phyloP scores from a whole-genome alignment of 2,113 vertebrate species.

The Oryzias woworae region DNA sequence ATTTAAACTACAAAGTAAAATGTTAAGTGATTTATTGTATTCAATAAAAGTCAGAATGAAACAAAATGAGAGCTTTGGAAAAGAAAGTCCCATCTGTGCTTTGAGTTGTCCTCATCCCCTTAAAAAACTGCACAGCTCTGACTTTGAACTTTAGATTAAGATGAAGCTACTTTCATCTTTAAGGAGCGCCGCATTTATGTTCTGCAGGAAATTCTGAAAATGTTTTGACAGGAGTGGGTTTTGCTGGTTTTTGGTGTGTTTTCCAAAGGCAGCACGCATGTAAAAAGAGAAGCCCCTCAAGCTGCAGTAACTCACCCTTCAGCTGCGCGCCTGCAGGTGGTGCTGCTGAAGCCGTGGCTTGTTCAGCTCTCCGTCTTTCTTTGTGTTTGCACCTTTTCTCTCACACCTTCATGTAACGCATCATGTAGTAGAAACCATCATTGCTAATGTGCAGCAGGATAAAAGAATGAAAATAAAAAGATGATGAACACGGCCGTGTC shows the following conservation, averaged over 20 bases:
- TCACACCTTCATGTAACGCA: slow-evolving; percentile 57
- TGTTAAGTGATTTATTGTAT: too few relatives aligned
- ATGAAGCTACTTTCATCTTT: too few relatives aligned
- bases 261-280: slow-evolving; percentile 19
- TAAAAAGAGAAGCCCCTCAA: background rate
- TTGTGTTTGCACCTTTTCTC: slow-evolving; percentile 72
- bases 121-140: too few relatives aligned
- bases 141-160: background rate
- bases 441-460: slow-evolving; percentile 64
- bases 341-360: slow-evolving; percentile 4
- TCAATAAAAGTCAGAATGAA: too few relatives aligned
- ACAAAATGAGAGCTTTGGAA: too few relatives aligned
- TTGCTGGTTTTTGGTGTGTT: background rate
- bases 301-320: too few relatives aligned
- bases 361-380: slow-evolving; percentile 60
- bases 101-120: too few relatives aligned
- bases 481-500: slow-evolving; percentile 20
- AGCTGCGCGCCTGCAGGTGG: slow-evolving; percentile 8
- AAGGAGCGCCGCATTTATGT: background rate
- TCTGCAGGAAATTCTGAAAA: background rate
- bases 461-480: slow-evolving; percentile 60
- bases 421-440: slow-evolving; percentile 62
- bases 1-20: too few relatives aligned
- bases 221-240: background rate
- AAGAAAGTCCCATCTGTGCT: too few relatives aligned